Conservation (phyloP, 1,140 invertebrate genomes). For the Bombyx mandarina region DNA sequence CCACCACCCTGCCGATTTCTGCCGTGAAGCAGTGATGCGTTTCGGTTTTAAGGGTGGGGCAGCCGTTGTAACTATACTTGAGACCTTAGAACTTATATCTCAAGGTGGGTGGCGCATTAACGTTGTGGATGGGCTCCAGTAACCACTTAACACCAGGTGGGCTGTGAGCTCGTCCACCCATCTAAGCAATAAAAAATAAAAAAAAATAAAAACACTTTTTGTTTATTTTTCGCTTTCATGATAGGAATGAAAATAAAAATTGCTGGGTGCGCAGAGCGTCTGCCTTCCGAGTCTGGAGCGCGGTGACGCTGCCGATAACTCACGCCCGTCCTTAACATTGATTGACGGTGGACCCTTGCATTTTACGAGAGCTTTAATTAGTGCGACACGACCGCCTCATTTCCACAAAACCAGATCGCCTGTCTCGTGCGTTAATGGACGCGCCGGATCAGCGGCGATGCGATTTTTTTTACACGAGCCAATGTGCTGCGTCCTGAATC, state of each 20-base stretch:
- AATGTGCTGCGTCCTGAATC: not conserved
- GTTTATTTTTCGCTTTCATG: constrained; percentile 1
- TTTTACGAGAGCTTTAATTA: constrained; percentile 51
- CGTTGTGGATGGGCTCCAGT: too few species aligned
- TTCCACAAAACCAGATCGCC: constrained; percentile 26
- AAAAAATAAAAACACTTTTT: constrained; percentile 4
- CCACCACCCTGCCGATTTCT: too few species aligned
- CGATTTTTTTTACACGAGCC: constrained; percentile 1
- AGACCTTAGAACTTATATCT: too few species aligned
- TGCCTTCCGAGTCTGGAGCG: not conserved
- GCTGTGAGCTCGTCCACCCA: too few species aligned
- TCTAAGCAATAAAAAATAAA: too few species aligned
- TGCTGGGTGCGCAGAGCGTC: not conserved
- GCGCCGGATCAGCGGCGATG: not conserved
- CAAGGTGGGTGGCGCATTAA: too few species aligned
- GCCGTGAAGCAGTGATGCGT: too few species aligned
- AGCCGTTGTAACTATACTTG: too few species aligned
- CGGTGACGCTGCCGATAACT: constrained; percentile 30
- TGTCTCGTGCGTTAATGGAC: not conserved
- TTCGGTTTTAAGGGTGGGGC: too few species aligned
- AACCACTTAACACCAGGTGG: too few species aligned
- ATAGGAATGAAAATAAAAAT: not conserved
- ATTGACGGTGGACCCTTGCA: constrained; percentile 44
- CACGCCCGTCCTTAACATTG: constrained; percentile 38
- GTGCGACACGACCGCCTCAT: constrained; percentile 39